These are phyloP conservation scores for Melipona quadrifasciata DNA, from an alignment of 1,140 invertebrate species.

Conservation along the genomic window DNA sequence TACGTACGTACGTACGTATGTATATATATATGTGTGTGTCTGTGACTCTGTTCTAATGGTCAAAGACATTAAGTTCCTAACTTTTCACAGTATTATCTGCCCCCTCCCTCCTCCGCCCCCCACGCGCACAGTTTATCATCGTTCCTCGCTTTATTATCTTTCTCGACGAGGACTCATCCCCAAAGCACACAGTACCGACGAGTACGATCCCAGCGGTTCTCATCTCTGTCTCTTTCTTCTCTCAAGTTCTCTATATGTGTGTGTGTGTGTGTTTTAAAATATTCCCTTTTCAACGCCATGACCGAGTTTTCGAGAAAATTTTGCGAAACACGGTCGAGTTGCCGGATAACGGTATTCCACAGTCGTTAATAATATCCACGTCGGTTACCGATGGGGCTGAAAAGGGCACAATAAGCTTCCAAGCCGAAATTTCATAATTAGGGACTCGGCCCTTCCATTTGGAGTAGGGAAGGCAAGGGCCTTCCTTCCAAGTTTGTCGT, in stretches of 20 bases:
- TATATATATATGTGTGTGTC: not conserved
- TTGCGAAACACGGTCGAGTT: not conserved
- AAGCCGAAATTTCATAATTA: constrained; percentile 21
- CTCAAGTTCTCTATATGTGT: too few species aligned
- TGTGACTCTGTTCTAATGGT: constrained; percentile 49
- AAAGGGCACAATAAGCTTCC: not conserved
- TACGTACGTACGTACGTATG: too few species aligned
- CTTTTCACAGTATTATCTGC: constrained; percentile 58
- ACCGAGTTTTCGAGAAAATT: not conserved
- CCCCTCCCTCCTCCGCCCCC: constrained; percentile 3
- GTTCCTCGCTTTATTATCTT: constrained; percentile 55
- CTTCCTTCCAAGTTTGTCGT: constrained; percentile 8
- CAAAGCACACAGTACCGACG: constrained; percentile 48
- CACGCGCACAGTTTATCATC: constrained; percentile 49
- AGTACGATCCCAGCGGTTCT: constrained; percentile 30
- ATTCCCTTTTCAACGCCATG: not conserved
- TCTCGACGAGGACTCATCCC: constrained; percentile 48
- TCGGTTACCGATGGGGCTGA: not conserved
- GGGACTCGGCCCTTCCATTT: too few species aligned
- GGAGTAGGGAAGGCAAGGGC: not conserved
- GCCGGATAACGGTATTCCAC: constrained; percentile 28
- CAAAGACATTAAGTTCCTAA: constrained; percentile 56
- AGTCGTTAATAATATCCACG: constrained; percentile 2
- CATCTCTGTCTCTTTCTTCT: not conserved
- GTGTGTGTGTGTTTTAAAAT: not conserved